Evolutionary conservation across 64 coral and sea anemone genomes (phyloP).

Genomic region (Dendrophyllia cribrosa): DNA sequence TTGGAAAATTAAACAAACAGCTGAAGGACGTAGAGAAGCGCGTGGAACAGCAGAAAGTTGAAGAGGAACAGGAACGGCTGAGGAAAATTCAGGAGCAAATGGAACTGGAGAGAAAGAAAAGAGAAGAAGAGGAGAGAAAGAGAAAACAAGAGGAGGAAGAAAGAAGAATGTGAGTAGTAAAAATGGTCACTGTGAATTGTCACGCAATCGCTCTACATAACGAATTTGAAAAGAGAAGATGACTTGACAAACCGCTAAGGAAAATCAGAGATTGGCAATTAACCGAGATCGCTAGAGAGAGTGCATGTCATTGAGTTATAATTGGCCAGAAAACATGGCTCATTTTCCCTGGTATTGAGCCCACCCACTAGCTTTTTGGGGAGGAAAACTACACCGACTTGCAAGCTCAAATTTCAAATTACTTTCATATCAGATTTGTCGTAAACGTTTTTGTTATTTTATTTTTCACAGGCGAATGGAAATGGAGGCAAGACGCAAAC

Average conservation of each 20-base stretch:
- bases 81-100: conserved; percentile 97
- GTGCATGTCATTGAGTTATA: no score
- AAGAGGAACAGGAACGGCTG: conserved; percentile 91
- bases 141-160: conserved; percentile 94
- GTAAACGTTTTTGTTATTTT: no score
- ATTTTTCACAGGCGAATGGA: conserved; percentile 75
- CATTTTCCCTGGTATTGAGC: no score
- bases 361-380: no score
- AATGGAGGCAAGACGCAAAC: conserved; percentile 87
- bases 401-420: neutral
- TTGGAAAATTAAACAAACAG: conserved; percentile 76
- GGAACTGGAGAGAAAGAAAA: conserved; percentile 90
- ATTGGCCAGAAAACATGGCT: no score
- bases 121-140: conserved; percentile 96
- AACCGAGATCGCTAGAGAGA: no score
- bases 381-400: neutral
- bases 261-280: no score
- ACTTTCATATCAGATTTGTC: neutral
- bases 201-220: no score
- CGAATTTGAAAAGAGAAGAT: no score
- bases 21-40: conserved; percentile 81
- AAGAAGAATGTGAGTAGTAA: conserved; percentile 66
- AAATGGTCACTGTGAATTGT: neutral
- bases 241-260: no score
- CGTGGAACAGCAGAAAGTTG: conserved; percentile 86